Evolutionary conservation across 2,113 vertebrate genomes (phyloP).

Genomic region (Oncorhynchus clarkii): DNA sequence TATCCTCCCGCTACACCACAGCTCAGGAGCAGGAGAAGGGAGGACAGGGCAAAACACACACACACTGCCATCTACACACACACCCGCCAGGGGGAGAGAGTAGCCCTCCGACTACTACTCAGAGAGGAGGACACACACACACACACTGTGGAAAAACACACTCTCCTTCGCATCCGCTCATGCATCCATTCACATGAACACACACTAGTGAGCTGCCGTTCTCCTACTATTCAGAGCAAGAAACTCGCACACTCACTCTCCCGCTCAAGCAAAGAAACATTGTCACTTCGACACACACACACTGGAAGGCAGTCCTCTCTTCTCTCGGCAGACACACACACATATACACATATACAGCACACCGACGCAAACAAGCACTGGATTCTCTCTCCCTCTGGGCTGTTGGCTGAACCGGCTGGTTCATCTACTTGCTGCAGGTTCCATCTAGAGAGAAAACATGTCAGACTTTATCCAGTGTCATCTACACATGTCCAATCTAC

Average conservation of each 20-base stretch:
- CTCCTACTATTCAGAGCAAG: background rate
- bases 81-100: constrained; percentile 11
- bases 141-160: constrained; percentile 13
- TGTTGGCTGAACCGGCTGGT: background rate
- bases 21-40: constrained; percentile 56
- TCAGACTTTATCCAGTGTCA: background rate
- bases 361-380: background rate
- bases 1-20: constrained; percentile 46
- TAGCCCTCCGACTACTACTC: background rate
- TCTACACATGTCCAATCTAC: too few species aligned
- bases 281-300: background rate
- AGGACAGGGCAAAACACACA: constrained; percentile 13
- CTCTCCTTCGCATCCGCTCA: background rate
- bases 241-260: background rate
- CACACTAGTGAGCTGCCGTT: background rate
- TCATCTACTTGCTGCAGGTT: background rate
- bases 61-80: constrained; percentile 24
- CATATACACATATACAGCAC: constrained; percentile 3
- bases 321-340: background rate
- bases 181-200: constrained; percentile 13
- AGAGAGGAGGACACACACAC: constrained; percentile 34
- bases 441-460: background rate
- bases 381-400: background rate
- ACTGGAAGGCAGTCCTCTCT: background rate
- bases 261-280: too few species aligned